These are phyloP conservation scores for Periplaneta americana DNA, from an alignment of 1,140 invertebrate genomes.

Conservation along the genomic window DNA sequence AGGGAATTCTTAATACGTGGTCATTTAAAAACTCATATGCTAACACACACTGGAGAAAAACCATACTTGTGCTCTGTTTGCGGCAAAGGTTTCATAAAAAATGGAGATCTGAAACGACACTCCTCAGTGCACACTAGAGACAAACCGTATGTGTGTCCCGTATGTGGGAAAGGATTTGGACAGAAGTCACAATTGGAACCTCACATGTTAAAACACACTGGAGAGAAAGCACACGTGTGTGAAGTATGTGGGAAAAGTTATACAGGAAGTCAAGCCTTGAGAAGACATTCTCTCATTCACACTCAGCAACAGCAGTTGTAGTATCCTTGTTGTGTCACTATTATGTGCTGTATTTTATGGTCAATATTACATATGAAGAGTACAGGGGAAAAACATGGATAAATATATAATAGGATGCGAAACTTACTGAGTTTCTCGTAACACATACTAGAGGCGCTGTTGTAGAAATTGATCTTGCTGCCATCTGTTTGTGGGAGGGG, in stretches of 20 bases:
- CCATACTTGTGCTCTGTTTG: constrained; percentile 71
- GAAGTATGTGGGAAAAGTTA: constrained; percentile 57
- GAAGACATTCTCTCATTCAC: neutral
- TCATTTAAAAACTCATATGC: constrained; percentile 26
- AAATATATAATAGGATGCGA: too few species aligned
- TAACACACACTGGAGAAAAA: constrained; percentile 58
- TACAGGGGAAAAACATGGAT: too few species aligned
- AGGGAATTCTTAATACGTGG: constrained; percentile 10
- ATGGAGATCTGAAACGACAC: constrained; percentile 26
- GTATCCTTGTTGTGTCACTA: too few species aligned
- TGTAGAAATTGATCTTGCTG: too few species aligned
- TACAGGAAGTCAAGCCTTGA: neutral
- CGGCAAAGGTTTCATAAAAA: constrained; percentile 42
- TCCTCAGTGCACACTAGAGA: constrained; percentile 39
- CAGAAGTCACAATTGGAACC: constrained; percentile 69
- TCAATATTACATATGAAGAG: too few species aligned
- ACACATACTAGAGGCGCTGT: too few species aligned
- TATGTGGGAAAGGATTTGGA: constrained; percentile 66
- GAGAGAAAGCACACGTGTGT: constrained; percentile 69
- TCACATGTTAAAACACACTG: constrained; percentile 70
- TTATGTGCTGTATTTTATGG: too few species aligned
- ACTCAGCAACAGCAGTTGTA: neutral
- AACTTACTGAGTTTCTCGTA: too few species aligned
- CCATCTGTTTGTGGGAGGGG: too few species aligned
- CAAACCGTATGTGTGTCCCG: constrained; percentile 5